Percentiles rank a stretch among this genome's conserved stretches.
Evolutionary conservation across 1,140 invertebrate species (phyloP).

Genomic region (Lethocerus indicus): DNA sequence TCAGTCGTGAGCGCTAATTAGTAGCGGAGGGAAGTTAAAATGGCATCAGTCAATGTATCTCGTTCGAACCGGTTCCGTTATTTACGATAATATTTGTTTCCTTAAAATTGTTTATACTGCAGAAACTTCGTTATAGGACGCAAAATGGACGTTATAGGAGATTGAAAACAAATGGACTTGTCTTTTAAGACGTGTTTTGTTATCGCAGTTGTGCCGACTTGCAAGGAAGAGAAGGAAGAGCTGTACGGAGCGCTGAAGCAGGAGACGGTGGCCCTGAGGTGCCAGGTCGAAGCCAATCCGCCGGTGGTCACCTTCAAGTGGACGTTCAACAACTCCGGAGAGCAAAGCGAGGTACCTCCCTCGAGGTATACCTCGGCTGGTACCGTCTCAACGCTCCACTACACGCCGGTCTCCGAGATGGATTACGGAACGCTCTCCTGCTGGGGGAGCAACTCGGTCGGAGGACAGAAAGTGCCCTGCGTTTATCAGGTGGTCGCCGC

Average conservation of each 20-base stretch:
- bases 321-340: conserved; percentile 78
- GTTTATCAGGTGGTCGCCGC: conserved; percentile 67
- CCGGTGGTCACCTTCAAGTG: conserved; percentile 62
- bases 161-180: no score
- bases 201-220: conserved; percentile 58
- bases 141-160: no score
- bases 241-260: conserved; percentile 67
- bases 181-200: no score
- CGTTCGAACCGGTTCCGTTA: no score
- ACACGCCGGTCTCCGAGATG: conserved; percentile 66
- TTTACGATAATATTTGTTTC: no score
- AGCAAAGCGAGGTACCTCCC: conserved; percentile 55
- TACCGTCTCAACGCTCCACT: conserved; percentile 60
- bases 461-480: conserved; percentile 66
- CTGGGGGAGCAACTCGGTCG: conserved; percentile 65
- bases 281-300: conserved; percentile 73
- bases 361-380: conserved; percentile 39
- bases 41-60: no score
- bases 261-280: conserved; percentile 63
- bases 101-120: no score
- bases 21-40: no score
- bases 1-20: no score
- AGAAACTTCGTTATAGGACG: no score
- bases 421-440: conserved; percentile 78
- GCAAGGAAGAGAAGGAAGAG: conserved; percentile 49